A percentile compares a stretch with the other conserved stretches of the same genome.
These are phyloP conservation scores for Dendropsophus ebraccatus DNA, from an alignment of 2,113 vertebrate species.

Conservation along the genomic window DNA sequence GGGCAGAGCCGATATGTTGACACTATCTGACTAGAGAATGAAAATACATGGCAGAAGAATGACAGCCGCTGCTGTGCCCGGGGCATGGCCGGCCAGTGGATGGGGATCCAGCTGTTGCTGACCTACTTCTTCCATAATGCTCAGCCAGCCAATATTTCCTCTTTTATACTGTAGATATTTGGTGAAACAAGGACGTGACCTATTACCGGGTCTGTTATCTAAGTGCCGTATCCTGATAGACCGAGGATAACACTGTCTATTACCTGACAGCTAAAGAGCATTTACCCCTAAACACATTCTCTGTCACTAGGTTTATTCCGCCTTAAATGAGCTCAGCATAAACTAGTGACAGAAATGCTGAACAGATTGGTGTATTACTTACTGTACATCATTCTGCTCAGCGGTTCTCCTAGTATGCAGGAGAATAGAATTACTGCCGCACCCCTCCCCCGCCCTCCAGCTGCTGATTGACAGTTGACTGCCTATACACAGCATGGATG, in stretches of 20 bases:
- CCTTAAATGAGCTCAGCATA: too few species aligned
- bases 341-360: too few species aligned
- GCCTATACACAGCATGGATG: too few species aligned
- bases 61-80: slow-evolving; percentile 36
- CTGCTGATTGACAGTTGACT: too few species aligned
- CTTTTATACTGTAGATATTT: slow-evolving; percentile 10
- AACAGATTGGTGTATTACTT: too few species aligned
- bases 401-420: too few species aligned
- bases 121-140: slow-evolving; percentile 41
- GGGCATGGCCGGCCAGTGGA: background rate
- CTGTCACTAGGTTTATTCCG: too few species aligned
- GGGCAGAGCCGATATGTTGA: slow-evolving; percentile 21
- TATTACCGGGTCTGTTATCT: slow-evolving; percentile 1
- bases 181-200: background rate
- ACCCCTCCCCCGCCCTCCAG: too few species aligned
- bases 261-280: background rate
- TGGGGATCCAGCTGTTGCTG: slow-evolving; percentile 27
- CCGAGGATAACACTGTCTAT: background rate
- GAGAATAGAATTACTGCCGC: too few species aligned
- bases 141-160: slow-evolving; percentile 22
- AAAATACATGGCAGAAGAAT: slow-evolving; percentile 31
- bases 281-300: background rate
- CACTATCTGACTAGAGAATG: slow-evolving; percentile 12
- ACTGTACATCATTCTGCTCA: too few species aligned
- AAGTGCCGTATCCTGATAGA: background rate